Evolutionary conservation across 2,113 vertebrate species (phyloP).

Genomic region (Beaufortia kweichowensis): DNA sequence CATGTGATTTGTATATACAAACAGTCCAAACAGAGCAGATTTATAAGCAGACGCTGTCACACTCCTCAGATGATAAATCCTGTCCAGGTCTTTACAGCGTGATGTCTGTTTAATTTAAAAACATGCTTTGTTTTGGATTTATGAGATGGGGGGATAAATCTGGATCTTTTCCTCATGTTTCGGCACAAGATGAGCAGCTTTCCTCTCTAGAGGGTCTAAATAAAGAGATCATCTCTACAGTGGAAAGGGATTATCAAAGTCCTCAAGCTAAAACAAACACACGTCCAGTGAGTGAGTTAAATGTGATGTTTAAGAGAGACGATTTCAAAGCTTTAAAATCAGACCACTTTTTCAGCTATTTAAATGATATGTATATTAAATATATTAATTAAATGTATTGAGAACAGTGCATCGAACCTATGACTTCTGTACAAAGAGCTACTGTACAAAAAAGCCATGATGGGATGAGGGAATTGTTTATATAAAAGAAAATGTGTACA

Average conservation of each 20-base stretch:
- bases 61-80: constrained; percentile 58
- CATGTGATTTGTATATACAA: constrained; percentile 60
- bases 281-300: not conserved
- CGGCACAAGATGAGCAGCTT: constrained; percentile 26
- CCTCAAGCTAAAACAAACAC: constrained; percentile 21
- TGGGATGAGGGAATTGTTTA: not conserved
- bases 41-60: constrained; percentile 63
- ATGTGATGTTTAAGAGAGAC: not conserved
- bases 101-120: constrained; percentile 63
- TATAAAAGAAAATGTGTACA: not conserved
- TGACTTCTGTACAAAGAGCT: too few species aligned
- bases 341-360: not conserved
- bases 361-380: not conserved
- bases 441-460: not conserved
- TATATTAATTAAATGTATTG: not conserved
- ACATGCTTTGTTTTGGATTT: constrained; percentile 32
- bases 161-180: constrained; percentile 23
- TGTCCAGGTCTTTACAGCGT: constrained; percentile 29
- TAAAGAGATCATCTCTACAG: constrained; percentile 22
- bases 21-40: constrained; percentile 68
- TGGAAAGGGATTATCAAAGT: not conserved
- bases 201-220: constrained; percentile 38
- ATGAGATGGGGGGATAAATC: constrained; percentile 41
- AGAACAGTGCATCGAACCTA: too few species aligned
- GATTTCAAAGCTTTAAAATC: not conserved